Conservation (phyloP, 2,113 vertebrate species). For the Lonchura striata region DNA sequence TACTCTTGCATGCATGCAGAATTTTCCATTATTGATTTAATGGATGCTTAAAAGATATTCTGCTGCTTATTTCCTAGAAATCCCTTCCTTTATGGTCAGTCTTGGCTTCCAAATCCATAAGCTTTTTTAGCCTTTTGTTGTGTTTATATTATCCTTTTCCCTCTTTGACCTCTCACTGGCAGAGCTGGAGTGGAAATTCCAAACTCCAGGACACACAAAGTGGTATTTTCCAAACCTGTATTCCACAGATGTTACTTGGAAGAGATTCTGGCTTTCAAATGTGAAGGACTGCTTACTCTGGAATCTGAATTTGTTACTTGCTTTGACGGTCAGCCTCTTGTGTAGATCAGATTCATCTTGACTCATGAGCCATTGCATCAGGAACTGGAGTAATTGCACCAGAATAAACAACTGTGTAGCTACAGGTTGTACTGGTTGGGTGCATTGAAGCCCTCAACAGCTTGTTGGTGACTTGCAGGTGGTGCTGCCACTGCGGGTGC, state of each 20-base stretch:
- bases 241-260: background rate
- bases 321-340: background rate
- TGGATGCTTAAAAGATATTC: background rate
- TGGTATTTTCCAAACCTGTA: background rate
- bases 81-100: background rate
- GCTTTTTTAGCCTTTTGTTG: background rate
- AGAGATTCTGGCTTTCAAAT: background rate
- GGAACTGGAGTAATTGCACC: background rate
- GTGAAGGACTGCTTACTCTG: background rate
- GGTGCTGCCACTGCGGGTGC: background rate
- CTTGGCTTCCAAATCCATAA: background rate
- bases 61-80: constrained; percentile 11
- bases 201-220: background rate
- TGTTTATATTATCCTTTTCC: background rate
- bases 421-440: background rate
- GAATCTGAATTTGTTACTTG: background rate
- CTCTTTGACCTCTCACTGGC: background rate
- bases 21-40: background rate
- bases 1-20: background rate
- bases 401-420: background rate
- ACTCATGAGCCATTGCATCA: background rate
- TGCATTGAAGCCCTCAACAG: background rate
- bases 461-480: background rate
- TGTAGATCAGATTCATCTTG: background rate
- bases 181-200: background rate